These are phyloP conservation scores for Chouioia cunea DNA, from an alignment of 2,888 invertebrate genomes.

Conservation along the genomic window DNA sequence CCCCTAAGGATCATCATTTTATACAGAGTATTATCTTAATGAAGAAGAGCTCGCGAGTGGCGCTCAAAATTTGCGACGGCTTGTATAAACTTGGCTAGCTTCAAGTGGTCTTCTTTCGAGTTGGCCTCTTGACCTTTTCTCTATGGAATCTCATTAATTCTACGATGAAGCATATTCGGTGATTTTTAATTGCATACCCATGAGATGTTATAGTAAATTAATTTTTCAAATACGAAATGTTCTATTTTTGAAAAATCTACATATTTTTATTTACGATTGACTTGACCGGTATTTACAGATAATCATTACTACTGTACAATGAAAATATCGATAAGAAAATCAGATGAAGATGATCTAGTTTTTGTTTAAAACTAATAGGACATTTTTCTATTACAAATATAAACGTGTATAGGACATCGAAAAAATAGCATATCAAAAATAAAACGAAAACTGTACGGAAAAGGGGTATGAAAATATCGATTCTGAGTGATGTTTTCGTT, in stretches of 20 bases:
- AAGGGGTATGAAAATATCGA: slow-evolving; percentile 33
- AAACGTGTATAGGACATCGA: too few relatives aligned
- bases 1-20: slow-evolving; percentile 41
- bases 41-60: slow-evolving; percentile 9
- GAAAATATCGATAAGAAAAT: too few relatives aligned
- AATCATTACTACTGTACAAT: not conserved
- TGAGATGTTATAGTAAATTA: too few relatives aligned
- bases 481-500: slow-evolving; percentile 34
- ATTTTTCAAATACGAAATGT: too few relatives aligned
- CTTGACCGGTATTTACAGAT: not conserved
- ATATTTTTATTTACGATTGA: too few relatives aligned
- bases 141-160: too few relatives aligned
- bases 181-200: not conserved
- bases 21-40: slow-evolving; percentile 46
- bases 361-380: not conserved
- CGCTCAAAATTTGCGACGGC: slow-evolving; percentile 39
- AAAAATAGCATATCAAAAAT: too few relatives aligned
- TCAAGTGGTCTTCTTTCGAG: not conserved
- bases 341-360: slow-evolving; percentile 26
- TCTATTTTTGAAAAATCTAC: not conserved
- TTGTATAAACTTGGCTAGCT: slow-evolving; percentile 8
- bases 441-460: too few relatives aligned
- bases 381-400: too few relatives aligned
- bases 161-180: too few relatives aligned
- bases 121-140: slow-evolving; percentile 11